Conservation (phyloP, 2,888 invertebrate genomes). For the Calephelis perditalis region DNA sequence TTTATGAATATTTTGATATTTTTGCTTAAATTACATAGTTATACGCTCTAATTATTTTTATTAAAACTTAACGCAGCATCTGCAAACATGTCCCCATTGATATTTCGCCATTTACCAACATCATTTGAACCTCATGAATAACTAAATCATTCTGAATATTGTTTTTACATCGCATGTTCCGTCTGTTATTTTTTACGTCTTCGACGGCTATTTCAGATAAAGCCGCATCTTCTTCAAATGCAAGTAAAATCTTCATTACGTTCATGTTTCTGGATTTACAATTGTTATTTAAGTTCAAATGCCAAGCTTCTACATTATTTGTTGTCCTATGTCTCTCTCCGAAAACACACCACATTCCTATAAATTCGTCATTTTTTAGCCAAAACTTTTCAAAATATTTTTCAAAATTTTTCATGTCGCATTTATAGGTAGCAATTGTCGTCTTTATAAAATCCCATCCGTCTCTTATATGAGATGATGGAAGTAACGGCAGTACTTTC, state of each 20-base stretch:
- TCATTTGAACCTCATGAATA: not conserved
- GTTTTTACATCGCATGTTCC: slow-evolving; percentile 2
- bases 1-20: no score
- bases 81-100: not conserved
- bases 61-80: slow-evolving; percentile 2
- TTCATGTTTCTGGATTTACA: not conserved
- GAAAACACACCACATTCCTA: slow-evolving; percentile 6
- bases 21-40: no score
- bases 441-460: slow-evolving; percentile 2
- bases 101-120: slow-evolving; percentile 1
- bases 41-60: no score
- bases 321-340: not conserved
- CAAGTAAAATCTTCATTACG: slow-evolving; percentile 1
- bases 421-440: slow-evolving; percentile 6
- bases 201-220: not conserved
- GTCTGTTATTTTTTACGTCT: slow-evolving; percentile 6
- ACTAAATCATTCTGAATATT: slow-evolving; percentile 2
- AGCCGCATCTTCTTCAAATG: slow-evolving; percentile 4
- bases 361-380: slow-evolving; percentile 6
- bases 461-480: slow-evolving; percentile 5
- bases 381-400: not conserved
- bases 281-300: slow-evolving; percentile 5
- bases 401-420: not conserved
- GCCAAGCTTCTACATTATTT: slow-evolving; percentile 2
- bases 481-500: slow-evolving; percentile 5